These are phyloP conservation scores for Danio rerio DNA, from an alignment of 2,113 vertebrate species.

Conservation along the genomic window GRCz12tu NC_133181.1:49771001-49771500, in stretches of 20 bases:
- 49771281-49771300: slow-evolving; percentile 66
- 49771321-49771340: slow-evolving; percentile 62
- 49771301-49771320: slow-evolving; percentile 69
- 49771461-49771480: slow-evolving; percentile 37
- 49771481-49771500: slow-evolving; percentile 39
- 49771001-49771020: slow-evolving; percentile 49
- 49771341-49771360: slow-evolving; percentile 47
- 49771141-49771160: slow-evolving; percentile 54
- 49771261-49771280: slow-evolving; percentile 67
- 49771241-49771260: slow-evolving; percentile 75
- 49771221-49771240: slow-evolving; percentile 61
- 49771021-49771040: slow-evolving; percentile 18
- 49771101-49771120: slow-evolving; percentile 9
- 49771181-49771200: slow-evolving; percentile 52
- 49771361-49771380: slow-evolving; percentile 58
- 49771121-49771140: slow-evolving; percentile 62
- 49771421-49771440: slow-evolving; percentile 18
- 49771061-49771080: slow-evolving; percentile 44
- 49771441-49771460: slow-evolving; percentile 46
- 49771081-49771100: slow-evolving; percentile 48
- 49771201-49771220: slow-evolving; percentile 59
- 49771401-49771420: slow-evolving; percentile 16
- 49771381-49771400: slow-evolving; percentile 52
- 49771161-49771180: slow-evolving; percentile 53
- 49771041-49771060: slow-evolving; percentile 51